Percentiles rank a stretch among this genome's conserved stretches.
phyloP scores from a whole-genome alignment of 1,140 invertebrate genomes.

The Copidosoma floridanum region DNA sequence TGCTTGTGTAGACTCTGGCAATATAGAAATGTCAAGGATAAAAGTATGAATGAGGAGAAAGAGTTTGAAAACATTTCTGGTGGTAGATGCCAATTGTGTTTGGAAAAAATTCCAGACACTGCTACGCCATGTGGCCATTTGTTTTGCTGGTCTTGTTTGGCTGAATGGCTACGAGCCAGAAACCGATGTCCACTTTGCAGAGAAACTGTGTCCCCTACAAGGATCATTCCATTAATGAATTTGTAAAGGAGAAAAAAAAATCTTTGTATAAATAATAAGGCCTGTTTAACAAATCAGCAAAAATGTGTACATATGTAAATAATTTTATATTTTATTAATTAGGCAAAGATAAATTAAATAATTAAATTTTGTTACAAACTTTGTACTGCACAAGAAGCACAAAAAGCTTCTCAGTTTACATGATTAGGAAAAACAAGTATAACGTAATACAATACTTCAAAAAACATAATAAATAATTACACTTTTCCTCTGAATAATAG shows the following conservation, averaged over 20 bases:
- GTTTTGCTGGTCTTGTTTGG: conserved; percentile 85
- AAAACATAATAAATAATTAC: no score
- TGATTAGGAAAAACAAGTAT: no score
- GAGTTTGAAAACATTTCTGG: conserved; percentile 2
- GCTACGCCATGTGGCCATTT: conserved; percentile 84
- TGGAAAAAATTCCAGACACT: conserved; percentile 60
- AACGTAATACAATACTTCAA: no score
- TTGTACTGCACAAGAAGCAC: no score
- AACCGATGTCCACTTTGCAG: conserved; percentile 71
- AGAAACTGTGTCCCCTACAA: conserved; percentile 59
- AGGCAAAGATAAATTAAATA: no score
- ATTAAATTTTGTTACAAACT: no score
- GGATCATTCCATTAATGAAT: conserved; percentile 62
- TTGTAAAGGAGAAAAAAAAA: conserved; percentile 49
- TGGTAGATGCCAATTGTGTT: conserved; percentile 72
- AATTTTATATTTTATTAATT: no score
- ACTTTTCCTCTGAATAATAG: no score
- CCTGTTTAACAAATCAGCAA: no score
- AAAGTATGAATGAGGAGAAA: conserved; percentile 16
- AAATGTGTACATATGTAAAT: no score
- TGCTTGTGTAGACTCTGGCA: conserved; percentile 43
- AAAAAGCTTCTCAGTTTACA: no score
- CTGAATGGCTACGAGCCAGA: conserved; percentile 67
- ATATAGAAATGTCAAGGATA: neutral
- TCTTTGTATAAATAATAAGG: neutral